Evolutionary conservation across 2,797 vertebrate species (phyloP).

Genomic region (Crax fasciolata): DNA sequence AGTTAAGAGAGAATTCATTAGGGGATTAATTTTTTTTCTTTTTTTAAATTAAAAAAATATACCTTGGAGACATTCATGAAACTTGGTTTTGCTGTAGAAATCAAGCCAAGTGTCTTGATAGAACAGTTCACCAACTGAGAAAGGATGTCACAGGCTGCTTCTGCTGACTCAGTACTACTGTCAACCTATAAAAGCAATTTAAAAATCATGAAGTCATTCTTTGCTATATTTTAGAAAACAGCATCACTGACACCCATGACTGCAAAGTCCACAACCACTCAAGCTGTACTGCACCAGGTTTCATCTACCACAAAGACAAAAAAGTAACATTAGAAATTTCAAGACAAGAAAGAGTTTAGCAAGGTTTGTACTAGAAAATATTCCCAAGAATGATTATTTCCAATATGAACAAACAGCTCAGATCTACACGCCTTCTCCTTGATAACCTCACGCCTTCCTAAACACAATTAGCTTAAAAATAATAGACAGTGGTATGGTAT

Average conservation of each 20-base stretch:
- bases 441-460: background rate
- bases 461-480: rapidly evolving
- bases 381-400: background rate
- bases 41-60: background rate
- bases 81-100: constrained; percentile 91
- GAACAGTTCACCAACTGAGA: constrained; percentile 93
- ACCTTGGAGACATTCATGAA: constrained; percentile 94
- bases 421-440: background rate
- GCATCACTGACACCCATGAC: background rate
- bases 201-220: background rate
- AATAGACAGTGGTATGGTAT: rapidly evolving
- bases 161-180: constrained; percentile 91
- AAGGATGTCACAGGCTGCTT: constrained; percentile 91
- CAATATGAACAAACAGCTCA: background rate
- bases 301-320: background rate
- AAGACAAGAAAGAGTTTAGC: background rate
- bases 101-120: constrained; percentile 91
- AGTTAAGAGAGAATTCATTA: background rate
- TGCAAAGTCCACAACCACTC: background rate
- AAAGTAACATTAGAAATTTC: background rate
- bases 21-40: no score
- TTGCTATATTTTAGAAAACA: background rate
- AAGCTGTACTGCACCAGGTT: background rate
- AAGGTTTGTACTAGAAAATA: background rate
- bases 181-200: constrained; percentile 85